Percentiles rank a stretch among this genome's conserved stretches.
phyloP scores from a whole-genome alignment of 1,140 invertebrate species.

The Tenebrio molitor region DNA sequence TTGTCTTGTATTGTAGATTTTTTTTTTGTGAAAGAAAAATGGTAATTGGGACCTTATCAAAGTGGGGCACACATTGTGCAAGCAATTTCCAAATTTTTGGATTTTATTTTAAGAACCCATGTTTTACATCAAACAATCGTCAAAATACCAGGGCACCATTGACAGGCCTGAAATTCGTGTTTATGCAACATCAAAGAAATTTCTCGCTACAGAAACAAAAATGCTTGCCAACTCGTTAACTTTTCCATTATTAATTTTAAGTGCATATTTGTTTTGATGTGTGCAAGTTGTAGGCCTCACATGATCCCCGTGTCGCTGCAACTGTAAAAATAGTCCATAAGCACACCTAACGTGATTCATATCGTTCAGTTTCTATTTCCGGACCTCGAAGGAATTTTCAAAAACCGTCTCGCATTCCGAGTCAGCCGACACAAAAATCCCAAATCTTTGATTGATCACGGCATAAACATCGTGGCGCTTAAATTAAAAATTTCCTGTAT shows the following conservation, averaged over 20 bases:
- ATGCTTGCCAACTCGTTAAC: conserved; percentile 23
- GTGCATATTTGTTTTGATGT: conserved; percentile 5
- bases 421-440: conserved; percentile 6
- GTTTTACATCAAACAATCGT: too few species aligned
- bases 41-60: too few species aligned
- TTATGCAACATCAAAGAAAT: conserved; percentile 9
- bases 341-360: conserved; percentile 38
- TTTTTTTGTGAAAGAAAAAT: too few species aligned
- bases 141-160: too few species aligned
- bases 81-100: too few species aligned
- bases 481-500: neutral
- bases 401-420: conserved; percentile 24
- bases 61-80: too few species aligned
- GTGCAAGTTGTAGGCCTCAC: conserved; percentile 6
- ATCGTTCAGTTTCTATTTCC: conserved; percentile 34
- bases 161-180: too few species aligned
- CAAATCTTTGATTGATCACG: conserved; percentile 25
- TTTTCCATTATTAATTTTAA: conserved; percentile 30
- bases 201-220: neutral
- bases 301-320: conserved; percentile 17
- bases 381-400: conserved; percentile 31
- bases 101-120: too few species aligned
- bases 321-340: conserved; percentile 30
- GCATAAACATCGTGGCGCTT: neutral
- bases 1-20: too few species aligned